Percentiles rank a stretch among this genome's conserved stretches.
phyloP scores from a whole-genome alignment of 2,797 vertebrate genomes.

The Pteropus rufus region DNA sequence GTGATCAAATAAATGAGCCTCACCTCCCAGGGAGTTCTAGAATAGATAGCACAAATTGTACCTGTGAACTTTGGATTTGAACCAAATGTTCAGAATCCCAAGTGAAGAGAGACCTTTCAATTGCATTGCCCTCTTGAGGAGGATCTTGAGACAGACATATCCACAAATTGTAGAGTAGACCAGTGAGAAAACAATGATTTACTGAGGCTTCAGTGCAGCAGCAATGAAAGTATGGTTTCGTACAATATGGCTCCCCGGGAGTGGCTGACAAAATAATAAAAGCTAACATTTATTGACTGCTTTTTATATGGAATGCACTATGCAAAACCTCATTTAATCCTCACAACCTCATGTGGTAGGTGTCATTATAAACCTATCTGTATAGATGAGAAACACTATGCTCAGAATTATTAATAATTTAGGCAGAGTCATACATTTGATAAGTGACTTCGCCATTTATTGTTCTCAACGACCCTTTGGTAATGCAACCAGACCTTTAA shows the following conservation, averaged over 20 bases:
- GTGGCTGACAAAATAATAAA: constrained; percentile 18
- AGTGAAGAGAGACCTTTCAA: constrained; percentile 10
- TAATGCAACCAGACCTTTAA: constrained; percentile 50
- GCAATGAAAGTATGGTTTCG: neutral
- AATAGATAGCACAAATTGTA: neutral
- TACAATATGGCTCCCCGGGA: neutral
- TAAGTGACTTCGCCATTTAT: constrained; percentile 13
- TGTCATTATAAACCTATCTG: constrained; percentile 7
- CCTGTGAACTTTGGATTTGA: neutral
- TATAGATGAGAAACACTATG: constrained; percentile 8
- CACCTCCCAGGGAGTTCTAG: neutral
- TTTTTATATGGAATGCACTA: neutral
- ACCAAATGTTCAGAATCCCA: constrained; percentile 37
- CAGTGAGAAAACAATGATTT: constrained; percentile 16
- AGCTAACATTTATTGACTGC: neutral
- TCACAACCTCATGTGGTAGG: neutral
- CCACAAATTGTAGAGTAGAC: neutral
- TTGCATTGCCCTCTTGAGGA: neutral
- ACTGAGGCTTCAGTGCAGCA: neutral
- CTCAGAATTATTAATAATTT: constrained; percentile 36
- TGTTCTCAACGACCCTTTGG: constrained; percentile 49
- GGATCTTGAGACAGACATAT: neutral
- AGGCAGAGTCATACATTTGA: neutral
- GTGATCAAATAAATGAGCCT: neutral
- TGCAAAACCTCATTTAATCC: constrained; percentile 25